Base-by-base conservation (phyloP, 2,888 invertebrate species). In the Calliopum simillimum region DNA sequence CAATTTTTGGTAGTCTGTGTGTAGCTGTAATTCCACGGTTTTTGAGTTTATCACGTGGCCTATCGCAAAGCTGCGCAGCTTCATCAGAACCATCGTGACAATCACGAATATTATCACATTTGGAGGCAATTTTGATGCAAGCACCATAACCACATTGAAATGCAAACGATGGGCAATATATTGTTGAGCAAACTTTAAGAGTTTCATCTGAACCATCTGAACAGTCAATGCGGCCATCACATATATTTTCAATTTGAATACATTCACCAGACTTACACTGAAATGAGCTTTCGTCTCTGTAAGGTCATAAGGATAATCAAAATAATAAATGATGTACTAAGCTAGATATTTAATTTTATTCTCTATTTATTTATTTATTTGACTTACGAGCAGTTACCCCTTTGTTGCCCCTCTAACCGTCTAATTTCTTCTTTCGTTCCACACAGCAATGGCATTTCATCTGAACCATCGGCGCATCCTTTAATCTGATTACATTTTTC, bases 161-260 rank as follows among this genome's bases (percentile, higher is more conserved):
- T 21, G 75, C 75, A 63, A 62, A 75, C 0, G n/a, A 0, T 5
- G 77, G 76, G 58, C 81, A 81, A 4, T 49, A 43, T 3, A n/a
- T 43, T 4, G 70, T 51, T 0, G 71, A 53, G 61, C 81, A 81
- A 4, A 72, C 16, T 46, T 72, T 70, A 4, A 73, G 21, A 3
- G 77, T 77, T 72, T 82, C 82, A 73, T 82, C 82, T 1, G 78
- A 77, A 19, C 73, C 73, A 73, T 81, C 81, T 0, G 14, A 2
- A 58, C 81, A 81, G 66, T 81, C 63, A 1, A 41, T 12, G 1
- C 13, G 87, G 2, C 88, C 87, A 74, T 90, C 89, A 0, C 82
- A 82, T 0, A 58, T 70, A 3, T 70, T 59, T 0, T 75, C 69
- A 6, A 16, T n/a, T 2, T 53, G 61, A 4, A 79, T 78, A 51